phyloP scores from a whole-genome alignment of 2,797 vertebrate species.

The Petrocephalus schoutedeni region DNA sequence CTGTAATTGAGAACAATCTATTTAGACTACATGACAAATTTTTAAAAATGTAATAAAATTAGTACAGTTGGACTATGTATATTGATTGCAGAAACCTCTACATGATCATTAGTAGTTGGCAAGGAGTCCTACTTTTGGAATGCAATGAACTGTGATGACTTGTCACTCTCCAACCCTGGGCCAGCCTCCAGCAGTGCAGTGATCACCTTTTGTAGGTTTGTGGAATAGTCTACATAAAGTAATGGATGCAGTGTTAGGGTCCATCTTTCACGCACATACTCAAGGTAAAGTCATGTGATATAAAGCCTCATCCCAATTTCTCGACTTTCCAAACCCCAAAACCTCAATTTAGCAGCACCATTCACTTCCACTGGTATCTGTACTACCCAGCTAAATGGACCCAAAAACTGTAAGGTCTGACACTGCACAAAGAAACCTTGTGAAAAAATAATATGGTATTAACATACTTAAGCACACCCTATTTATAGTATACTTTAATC shows the following conservation, averaged over 20 bases:
- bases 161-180: constrained; percentile 57
- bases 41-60: neutral
- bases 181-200: constrained; percentile 54
- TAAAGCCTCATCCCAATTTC: neutral
- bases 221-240: constrained; percentile 3
- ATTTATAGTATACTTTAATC: too few relatives aligned
- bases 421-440: neutral
- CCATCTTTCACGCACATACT: neutral
- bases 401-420: neutral
- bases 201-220: constrained; percentile 63
- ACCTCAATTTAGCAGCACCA: neutral
- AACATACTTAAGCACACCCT: too few relatives aligned
- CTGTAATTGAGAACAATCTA: neutral
- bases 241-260: neutral
- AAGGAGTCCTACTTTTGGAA: constrained; percentile 66
- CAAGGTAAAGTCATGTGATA: neutral
- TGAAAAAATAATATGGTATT: too few relatives aligned
- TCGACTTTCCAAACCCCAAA: too few relatives aligned
- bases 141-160: constrained; percentile 73
- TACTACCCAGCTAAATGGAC: neutral
- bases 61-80: neutral
- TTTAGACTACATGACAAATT: neutral
- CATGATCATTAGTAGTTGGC: neutral
- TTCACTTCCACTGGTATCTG: neutral
- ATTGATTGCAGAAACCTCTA: neutral